These are phyloP conservation scores for Ficedula albicollis DNA, from an alignment of 2,797 vertebrate species.

Conservation along the genomic window DNA sequence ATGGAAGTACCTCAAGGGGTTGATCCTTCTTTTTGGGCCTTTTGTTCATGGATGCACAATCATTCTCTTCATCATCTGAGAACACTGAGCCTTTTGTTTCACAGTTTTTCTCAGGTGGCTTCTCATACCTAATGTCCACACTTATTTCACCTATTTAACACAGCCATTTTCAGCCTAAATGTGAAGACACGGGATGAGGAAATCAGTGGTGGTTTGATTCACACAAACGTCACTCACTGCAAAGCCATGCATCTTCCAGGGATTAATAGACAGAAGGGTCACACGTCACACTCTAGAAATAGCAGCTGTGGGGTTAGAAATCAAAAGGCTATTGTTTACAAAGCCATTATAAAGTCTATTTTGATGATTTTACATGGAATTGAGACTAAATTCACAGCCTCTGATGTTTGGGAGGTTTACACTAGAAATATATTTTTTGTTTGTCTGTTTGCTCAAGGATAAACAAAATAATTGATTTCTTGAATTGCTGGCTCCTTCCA, in stretches of 20 bases:
- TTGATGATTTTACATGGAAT: background rate
- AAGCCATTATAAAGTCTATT: background rate
- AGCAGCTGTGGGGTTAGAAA: conserved; percentile 24
- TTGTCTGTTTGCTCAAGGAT: background rate
- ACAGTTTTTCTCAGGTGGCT: conserved; percentile 64
- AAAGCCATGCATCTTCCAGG: conserved; percentile 52
- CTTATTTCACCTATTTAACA: conserved; percentile 77
- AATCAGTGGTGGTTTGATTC: conserved; percentile 24
- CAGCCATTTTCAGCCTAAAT: conserved; percentile 71
- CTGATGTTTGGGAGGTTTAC: background rate
- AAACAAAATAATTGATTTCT: background rate
- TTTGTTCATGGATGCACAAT: conserved; percentile 67
- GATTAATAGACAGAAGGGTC: conserved; percentile 17
- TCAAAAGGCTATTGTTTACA: background rate
- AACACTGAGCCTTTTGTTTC: conserved; percentile 73
- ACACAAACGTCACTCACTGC: background rate
- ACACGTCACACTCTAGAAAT: background rate
- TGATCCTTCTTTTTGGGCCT: conserved; percentile 67
- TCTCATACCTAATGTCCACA: conserved; percentile 72
- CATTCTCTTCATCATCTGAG: conserved; percentile 78
- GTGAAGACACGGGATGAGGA: conserved; percentile 66
- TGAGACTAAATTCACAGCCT: background rate
- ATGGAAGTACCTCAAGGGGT: conserved; percentile 77
- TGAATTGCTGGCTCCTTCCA: background rate
- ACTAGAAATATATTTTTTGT: background rate